Conservation (phyloP, 2,113 vertebrate species). For the Xerus inauris region DNA sequence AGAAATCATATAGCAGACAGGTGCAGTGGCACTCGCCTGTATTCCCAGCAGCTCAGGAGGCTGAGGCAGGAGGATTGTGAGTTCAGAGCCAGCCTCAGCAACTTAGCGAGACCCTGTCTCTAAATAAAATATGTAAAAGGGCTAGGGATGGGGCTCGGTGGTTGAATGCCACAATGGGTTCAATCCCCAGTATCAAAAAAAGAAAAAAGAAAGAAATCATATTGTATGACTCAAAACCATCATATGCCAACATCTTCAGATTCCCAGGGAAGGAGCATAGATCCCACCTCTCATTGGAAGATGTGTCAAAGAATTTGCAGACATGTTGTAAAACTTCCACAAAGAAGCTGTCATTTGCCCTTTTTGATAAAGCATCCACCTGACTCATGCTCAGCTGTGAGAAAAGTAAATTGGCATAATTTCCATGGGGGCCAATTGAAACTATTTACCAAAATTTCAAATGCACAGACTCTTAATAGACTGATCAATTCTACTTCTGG, state of each 20-base stretch:
- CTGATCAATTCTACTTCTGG: neutral
- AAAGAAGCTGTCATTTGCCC: neutral
- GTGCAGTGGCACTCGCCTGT: too few relatives aligned
- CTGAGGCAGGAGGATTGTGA: too few relatives aligned
- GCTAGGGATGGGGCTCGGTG: too few relatives aligned
- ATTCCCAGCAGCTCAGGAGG: too few relatives aligned
- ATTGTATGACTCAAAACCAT: too few relatives aligned
- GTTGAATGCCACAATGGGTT: too few relatives aligned
- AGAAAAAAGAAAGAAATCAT: neutral
- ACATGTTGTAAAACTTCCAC: neutral
- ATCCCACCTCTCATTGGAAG: neutral
- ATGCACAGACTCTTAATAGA: neutral
- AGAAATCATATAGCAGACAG: neutral
- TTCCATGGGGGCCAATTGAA: neutral
- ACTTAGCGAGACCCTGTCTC: too few relatives aligned
- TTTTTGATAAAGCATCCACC: neutral
- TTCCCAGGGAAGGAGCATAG: neutral
- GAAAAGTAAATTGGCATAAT: neutral
- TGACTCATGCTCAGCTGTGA: neutral
- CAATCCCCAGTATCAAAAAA: too few relatives aligned
- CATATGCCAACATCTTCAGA: neutral
- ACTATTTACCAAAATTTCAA: neutral
- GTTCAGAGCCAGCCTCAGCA: too few relatives aligned
- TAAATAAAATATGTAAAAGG: too few relatives aligned
- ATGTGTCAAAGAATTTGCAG: neutral